phyloP scores from a whole-genome alignment of 2,113 vertebrate genomes.

The Malurus cyaneus region DNA sequence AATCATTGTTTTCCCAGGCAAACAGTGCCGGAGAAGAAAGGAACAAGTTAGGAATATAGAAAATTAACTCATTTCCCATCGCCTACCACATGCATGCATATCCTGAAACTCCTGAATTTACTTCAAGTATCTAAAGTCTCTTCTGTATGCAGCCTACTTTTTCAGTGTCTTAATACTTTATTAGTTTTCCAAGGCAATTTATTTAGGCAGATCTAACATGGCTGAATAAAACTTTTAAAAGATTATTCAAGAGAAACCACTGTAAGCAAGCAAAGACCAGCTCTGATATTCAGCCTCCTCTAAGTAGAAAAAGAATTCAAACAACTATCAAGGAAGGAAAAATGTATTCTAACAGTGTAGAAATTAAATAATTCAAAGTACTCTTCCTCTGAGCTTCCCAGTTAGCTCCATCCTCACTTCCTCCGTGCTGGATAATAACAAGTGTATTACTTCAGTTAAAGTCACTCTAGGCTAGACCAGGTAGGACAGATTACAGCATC shows the following conservation, averaged over 20 bases:
- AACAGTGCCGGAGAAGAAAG: slow-evolving; percentile 22
- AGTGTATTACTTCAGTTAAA: background rate
- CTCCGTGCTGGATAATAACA: background rate
- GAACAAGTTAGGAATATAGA: slow-evolving; percentile 42
- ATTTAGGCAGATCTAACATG: background rate
- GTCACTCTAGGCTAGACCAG: background rate
- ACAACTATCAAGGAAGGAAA: background rate
- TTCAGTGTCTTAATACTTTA: background rate
- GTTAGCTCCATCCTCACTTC: background rate
- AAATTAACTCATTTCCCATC: slow-evolving; percentile 43
- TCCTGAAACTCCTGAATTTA: background rate
- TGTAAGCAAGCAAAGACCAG: background rate
- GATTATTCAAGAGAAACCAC: background rate
- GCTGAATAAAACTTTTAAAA: background rate
- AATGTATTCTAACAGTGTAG: background rate
- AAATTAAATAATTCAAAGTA: background rate
- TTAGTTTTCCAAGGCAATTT: background rate
- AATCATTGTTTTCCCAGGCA: slow-evolving; percentile 41
- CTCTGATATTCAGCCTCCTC: background rate
- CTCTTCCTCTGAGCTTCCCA: background rate
- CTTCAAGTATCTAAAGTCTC: background rate
- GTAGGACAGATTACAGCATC: background rate
- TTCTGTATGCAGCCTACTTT: background rate
- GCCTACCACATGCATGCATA: background rate
- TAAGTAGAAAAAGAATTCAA: background rate